Evolutionary conservation across 2,888 invertebrate species (phyloP).

Genomic region (Sminthurides aquaticus): DNA sequence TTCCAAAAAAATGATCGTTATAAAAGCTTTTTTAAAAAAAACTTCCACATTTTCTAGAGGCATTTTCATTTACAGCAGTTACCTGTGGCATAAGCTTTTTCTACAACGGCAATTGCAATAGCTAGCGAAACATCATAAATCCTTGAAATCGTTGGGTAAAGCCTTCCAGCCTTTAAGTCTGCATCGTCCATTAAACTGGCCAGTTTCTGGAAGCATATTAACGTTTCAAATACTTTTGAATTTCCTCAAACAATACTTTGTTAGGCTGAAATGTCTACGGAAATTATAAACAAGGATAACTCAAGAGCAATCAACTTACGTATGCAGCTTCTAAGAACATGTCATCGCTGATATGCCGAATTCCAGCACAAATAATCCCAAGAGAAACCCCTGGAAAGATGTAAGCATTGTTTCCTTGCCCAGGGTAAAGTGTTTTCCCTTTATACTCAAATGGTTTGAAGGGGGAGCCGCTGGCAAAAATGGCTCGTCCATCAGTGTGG

Average conservation of each 20-base stretch:
- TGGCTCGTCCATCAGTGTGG: conserved; percentile 70
- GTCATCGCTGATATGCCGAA: conserved; percentile 86
- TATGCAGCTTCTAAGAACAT: conserved; percentile 85
- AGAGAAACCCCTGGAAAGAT: conserved; percentile 95
- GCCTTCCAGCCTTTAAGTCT: conserved; percentile 74
- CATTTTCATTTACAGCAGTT: too few species aligned
- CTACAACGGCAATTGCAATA: conserved; percentile 79
- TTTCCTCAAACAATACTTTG: too few species aligned
- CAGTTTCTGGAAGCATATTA: conserved; percentile 55
- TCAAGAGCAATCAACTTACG: too few species aligned
- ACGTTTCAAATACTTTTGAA: not conserved
- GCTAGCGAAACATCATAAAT: conserved; percentile 81
- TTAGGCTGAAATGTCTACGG: too few species aligned
- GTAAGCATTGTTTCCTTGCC: conserved; percentile 97
- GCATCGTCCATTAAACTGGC: conserved; percentile 74
- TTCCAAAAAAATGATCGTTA: too few species aligned
- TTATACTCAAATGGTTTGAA: conserved; percentile 75
- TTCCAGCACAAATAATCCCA: conserved; percentile 83
- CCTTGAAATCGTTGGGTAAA: conserved; percentile 81
- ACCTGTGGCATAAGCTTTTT: conserved; percentile 85
- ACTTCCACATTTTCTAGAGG: too few species aligned
- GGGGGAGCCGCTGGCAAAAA: conserved; percentile 93
- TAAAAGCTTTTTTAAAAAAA: too few species aligned
- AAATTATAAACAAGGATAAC: too few species aligned
- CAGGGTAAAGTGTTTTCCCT: conserved; percentile 76